Percentiles rank a stretch among this genome's conserved stretches.
Evolutionary conservation across 2,113 vertebrate species (phyloP).

Genomic region (Leiothrix lutea): DNA sequence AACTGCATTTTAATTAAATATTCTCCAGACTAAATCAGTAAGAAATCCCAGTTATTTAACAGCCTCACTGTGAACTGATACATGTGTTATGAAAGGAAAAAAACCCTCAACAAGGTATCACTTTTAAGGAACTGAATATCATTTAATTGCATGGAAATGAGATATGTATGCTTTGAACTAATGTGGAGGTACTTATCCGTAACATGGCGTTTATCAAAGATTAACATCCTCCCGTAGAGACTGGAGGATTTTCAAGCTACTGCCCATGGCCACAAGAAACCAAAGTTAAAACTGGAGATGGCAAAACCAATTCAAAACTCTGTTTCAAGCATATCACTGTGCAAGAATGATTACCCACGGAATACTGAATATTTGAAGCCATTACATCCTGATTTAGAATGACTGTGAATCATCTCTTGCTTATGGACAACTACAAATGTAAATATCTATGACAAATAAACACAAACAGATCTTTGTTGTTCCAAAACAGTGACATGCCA

Average conservation of each 20-base stretch:
- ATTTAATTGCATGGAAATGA: neutral
- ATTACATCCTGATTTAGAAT: neutral
- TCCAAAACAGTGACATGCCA: neutral
- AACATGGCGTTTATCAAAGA: neutral
- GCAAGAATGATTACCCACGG: neutral
- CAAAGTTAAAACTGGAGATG: neutral
- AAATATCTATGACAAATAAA: neutral
- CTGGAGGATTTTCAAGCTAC: neutral
- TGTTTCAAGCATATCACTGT: neutral
- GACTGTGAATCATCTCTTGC: neutral
- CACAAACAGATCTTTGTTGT: neutral
- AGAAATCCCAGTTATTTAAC: neutral
- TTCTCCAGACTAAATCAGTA: neutral
- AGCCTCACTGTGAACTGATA: neutral
- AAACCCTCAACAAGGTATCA: neutral
- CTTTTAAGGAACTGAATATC: neutral
- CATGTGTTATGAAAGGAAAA: neutral
- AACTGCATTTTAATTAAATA: constrained; percentile 24
- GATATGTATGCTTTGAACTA: neutral
- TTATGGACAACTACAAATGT: neutral
- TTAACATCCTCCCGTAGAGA: neutral
- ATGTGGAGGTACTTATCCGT: neutral
- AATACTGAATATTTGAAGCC: neutral
- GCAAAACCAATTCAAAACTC: neutral
- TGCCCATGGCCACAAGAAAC: neutral